Evolutionary conservation across 2,888 invertebrate genomes (phyloP).

Genomic region (Cryptocephalus primarius): DNA sequence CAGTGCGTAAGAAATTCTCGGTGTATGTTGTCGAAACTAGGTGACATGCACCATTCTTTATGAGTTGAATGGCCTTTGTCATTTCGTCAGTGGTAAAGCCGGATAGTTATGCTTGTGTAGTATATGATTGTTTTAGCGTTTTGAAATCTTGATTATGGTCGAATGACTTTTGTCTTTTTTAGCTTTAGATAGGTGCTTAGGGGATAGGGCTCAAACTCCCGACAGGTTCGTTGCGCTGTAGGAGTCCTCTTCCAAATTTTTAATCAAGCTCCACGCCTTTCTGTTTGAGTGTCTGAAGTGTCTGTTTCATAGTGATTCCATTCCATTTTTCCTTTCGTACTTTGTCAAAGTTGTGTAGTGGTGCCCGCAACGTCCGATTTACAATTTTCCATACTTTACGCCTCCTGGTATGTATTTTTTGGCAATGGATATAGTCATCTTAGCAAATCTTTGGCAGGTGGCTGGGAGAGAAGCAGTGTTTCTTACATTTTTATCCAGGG

Average conservation of each 20-base stretch:
- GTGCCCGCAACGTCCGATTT: background rate
- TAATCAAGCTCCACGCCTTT: too few species aligned
- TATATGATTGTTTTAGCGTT: constrained; percentile 1
- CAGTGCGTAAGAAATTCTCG: too few species aligned
- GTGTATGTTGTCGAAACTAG: background rate
- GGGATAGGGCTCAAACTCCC: too few species aligned
- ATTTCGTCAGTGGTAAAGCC: background rate
- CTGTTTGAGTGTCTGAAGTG: too few species aligned
- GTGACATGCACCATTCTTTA: background rate
- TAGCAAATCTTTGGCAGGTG: background rate
- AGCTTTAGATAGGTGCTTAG: too few species aligned
- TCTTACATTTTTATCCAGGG: background rate
- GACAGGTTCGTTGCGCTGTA: too few species aligned
- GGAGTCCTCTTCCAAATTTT: too few species aligned
- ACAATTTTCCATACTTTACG: background rate
- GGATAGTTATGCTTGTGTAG: background rate
- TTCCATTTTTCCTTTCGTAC: too few species aligned
- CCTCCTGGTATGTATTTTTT: background rate
- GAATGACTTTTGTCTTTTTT: background rate
- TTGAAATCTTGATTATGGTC: background rate
- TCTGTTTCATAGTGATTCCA: too few species aligned
- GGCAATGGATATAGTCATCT: background rate
- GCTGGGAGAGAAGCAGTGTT: background rate
- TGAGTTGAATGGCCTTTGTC: background rate
- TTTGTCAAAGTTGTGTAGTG: background rate